Evolutionary conservation across 2,113 vertebrate species (phyloP), one percentile per base, ranked within the genome.

Genomic region (Lagenorhynchus albirostris): DNA sequence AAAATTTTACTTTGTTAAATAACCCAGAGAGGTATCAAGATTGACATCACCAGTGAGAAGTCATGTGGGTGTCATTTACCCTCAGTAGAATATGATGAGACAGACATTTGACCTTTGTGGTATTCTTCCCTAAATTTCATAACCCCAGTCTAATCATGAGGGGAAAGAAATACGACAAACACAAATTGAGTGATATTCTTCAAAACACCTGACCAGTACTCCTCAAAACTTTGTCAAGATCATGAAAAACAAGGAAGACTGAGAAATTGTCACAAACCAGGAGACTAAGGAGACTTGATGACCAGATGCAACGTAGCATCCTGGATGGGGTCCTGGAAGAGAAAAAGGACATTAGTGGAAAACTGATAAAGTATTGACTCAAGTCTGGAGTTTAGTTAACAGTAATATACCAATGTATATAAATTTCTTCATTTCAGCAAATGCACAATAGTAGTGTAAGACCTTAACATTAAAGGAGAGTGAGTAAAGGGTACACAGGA

Each of bases 1-100:
- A 76, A 94, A 93, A 77, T 36, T 68, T 12, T 77, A 38, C 71
- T 89, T 94, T 63, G 55, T 74, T 60, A 89, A 94, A 63, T 91
- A 33, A 81, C 33, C 4, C 14, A 91, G 14, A 68, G 31, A 91
- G 38, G 36, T 85, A 73, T 50, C 60, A 81, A 50, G 25, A 9
- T 68, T 80, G n/a, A 62, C 8, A 6, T 86, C 55, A 82, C 36
- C 80, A 58, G 15, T 67, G 44, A 95, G 38, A 87, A 62, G 50
- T 55, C 70, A 47, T 18, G 2, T 68, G 41, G 23, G 38, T 74
- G 65, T 74, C 26, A 21, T 74, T 88, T 71, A 33, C n/a, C 38
- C 60, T 33, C 44, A 8, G 55, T 11, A 41, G 9, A 21, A 77
- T 41, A 67, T 8, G 53, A 76, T 33, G 12, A 85, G 55, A 71